These are phyloP conservation scores for Notothenia coriiceps DNA, from an alignment of 2,113 vertebrate genomes.

Conservation along the genomic window DNA sequence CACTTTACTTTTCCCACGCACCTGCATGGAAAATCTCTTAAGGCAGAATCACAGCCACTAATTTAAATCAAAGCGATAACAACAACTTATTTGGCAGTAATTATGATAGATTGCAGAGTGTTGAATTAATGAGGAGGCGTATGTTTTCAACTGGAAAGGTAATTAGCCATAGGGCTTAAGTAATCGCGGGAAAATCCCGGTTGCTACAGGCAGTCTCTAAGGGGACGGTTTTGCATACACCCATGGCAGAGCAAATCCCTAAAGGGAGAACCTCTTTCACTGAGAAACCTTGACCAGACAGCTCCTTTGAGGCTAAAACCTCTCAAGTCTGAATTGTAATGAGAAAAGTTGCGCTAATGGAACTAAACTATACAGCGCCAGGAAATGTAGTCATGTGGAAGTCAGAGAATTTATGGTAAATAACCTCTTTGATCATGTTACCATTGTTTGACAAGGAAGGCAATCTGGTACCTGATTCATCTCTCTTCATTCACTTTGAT, in stretches of 20 bases:
- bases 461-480: slow-evolving; percentile 14
- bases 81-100: slow-evolving; percentile 80
- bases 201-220: slow-evolving; percentile 57
- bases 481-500: slow-evolving; percentile 26
- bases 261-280: slow-evolving; percentile 36
- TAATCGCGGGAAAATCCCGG: slow-evolving; percentile 62
- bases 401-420: slow-evolving; percentile 28
- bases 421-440: slow-evolving; percentile 51
- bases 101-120: slow-evolving; percentile 77
- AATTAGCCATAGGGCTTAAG: slow-evolving; percentile 77
- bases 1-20: neutral
- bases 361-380: neutral
- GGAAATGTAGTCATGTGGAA: slow-evolving; percentile 25
- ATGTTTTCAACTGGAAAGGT: slow-evolving; percentile 77
- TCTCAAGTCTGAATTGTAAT: slow-evolving; percentile 61
- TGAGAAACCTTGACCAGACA: slow-evolving; percentile 70
- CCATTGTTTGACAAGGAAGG: slow-evolving; percentile 17
- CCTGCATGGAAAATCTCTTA: slow-evolving; percentile 1
- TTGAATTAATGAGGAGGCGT: slow-evolving; percentile 79
- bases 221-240: slow-evolving; percentile 54
- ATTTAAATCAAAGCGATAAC: slow-evolving; percentile 77
- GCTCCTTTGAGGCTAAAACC: slow-evolving; percentile 47
- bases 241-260: slow-evolving; percentile 35
- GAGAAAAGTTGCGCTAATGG: slow-evolving; percentile 22
- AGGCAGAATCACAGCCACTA: slow-evolving; percentile 49